These are phyloP conservation scores for Dyspetes luteomarginatus DNA, from an alignment of 2,888 invertebrate genomes.

Conservation along the genomic window DNA sequence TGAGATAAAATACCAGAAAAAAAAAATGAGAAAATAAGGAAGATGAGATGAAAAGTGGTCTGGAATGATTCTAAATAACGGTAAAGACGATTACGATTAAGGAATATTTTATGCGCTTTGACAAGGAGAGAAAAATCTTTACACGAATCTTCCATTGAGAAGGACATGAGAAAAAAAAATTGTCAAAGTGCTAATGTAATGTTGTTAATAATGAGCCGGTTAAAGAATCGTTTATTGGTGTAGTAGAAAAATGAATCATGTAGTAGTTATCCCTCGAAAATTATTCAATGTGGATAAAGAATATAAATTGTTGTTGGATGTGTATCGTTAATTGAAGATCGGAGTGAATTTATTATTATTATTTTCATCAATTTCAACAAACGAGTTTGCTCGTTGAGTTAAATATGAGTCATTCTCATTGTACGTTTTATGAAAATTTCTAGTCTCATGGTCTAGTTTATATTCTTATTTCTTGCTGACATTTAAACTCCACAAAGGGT, in stretches of 20 bases:
- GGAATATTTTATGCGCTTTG: background rate
- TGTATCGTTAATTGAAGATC: background rate
- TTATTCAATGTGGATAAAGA: constrained; percentile 27
- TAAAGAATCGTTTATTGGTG: background rate
- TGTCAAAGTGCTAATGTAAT: background rate
- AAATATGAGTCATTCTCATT: background rate
- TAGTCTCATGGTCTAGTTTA: background rate
- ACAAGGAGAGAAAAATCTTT: background rate
- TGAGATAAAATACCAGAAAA: constrained; percentile 5
- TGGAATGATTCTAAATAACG: constrained; percentile 30
- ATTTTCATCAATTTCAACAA: background rate
- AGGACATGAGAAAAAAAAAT: background rate
- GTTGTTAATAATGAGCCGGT: background rate
- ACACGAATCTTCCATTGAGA: background rate
- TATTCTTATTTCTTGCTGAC: background rate
- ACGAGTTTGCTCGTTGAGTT: background rate
- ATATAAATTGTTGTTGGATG: constrained; percentile 29
- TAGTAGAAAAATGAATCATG: constrained; percentile 34
- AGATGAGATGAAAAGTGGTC: constrained; percentile 7
- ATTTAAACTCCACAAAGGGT: no score
- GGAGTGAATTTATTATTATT: constrained; percentile 16
- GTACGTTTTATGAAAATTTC: background rate
- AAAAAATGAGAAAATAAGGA: constrained; percentile 19
- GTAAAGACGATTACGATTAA: constrained; percentile 10
- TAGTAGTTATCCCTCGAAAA: constrained; percentile 43